Conservation (phyloP, 2,888 invertebrate species). For the Tholera decimalis region DNA sequence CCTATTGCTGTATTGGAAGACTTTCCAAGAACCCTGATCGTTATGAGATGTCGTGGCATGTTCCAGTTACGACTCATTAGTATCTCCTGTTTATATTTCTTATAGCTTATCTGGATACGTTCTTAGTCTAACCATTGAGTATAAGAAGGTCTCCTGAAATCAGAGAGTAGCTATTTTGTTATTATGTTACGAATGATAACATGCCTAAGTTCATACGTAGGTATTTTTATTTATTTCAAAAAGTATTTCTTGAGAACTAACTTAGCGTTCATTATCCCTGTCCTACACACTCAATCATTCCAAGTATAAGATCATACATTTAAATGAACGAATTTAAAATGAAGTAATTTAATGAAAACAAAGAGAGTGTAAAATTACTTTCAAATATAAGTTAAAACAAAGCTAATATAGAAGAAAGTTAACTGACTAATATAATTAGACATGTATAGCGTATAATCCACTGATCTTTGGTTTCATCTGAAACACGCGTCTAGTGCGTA, state of each 20-base stretch:
- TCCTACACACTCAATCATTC: neutral
- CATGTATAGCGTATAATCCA: slow-evolving; percentile 55
- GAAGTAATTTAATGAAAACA: slow-evolving; percentile 6
- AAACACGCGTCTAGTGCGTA: slow-evolving; percentile 53
- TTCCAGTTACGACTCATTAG: slow-evolving; percentile 63
- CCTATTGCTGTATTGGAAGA: slow-evolving; percentile 57
- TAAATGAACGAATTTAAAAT: slow-evolving; percentile 23
- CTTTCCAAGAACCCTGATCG: slow-evolving; percentile 57
- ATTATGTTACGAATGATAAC: neutral
- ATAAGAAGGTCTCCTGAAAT: slow-evolving; percentile 4
- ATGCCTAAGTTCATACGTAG: neutral
- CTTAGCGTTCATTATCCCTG: neutral
- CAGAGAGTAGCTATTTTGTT: neutral
- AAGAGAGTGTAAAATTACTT: slow-evolving; percentile 14
- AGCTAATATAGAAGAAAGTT: slow-evolving; percentile 50
- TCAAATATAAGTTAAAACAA: slow-evolving; percentile 12
- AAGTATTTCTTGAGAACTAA: neutral
- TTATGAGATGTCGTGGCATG: slow-evolving; percentile 58
- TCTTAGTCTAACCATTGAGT: slow-evolving; percentile 4
- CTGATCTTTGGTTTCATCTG: slow-evolving; percentile 63
- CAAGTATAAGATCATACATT: neutral
- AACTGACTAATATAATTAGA: slow-evolving; percentile 58
- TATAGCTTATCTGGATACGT: slow-evolving; percentile 36
- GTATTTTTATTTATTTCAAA: neutral
- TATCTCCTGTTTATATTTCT: slow-evolving; percentile 50